These are phyloP conservation scores for Chelonus insularis DNA, from an alignment of 1,140 invertebrate species.

Conservation along the genomic window DNA sequence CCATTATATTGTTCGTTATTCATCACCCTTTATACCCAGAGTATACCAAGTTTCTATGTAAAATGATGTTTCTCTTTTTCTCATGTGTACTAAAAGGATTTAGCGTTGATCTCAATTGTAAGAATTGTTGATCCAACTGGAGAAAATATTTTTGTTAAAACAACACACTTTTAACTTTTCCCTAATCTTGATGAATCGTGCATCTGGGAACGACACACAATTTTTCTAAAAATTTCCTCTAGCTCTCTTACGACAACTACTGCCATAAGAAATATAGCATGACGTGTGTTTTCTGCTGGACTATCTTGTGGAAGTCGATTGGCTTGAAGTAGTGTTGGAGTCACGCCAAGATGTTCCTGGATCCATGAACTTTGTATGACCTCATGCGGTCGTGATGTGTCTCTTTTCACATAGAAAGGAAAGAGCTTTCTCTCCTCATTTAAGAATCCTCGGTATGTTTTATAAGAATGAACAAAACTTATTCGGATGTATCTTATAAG, in stretches of 20 bases:
- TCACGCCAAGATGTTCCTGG: slow-evolving; percentile 25
- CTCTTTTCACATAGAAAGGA: slow-evolving; percentile 15
- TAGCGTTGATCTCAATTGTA: no score
- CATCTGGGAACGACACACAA: background rate
- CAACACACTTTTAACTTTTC: background rate
- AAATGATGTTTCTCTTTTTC: no score
- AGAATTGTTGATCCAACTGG: no score
- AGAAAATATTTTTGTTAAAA: background rate
- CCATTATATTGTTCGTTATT: slow-evolving; percentile 41
- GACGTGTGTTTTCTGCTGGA: slow-evolving; percentile 3
- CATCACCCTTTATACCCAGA: no score
- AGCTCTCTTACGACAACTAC: background rate
- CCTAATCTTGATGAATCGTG: background rate
- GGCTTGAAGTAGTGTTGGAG: slow-evolving; percentile 25
- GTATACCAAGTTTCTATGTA: no score
- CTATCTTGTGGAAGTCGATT: slow-evolving; percentile 26
- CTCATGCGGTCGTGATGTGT: slow-evolving; percentile 21
- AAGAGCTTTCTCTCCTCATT: slow-evolving; percentile 12
- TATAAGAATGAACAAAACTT: background rate
- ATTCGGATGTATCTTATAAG: no score
- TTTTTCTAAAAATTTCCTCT: background rate
- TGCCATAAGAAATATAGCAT: background rate
- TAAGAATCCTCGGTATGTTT: background rate
- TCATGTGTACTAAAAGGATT: background rate
- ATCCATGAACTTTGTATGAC: slow-evolving; percentile 31